A percentile compares a stretch with the other conserved stretches of the same genome.
phyloP scores from a whole-genome alignment of 2,797 vertebrate species.

The Scomberomorus guttatus region DNA sequence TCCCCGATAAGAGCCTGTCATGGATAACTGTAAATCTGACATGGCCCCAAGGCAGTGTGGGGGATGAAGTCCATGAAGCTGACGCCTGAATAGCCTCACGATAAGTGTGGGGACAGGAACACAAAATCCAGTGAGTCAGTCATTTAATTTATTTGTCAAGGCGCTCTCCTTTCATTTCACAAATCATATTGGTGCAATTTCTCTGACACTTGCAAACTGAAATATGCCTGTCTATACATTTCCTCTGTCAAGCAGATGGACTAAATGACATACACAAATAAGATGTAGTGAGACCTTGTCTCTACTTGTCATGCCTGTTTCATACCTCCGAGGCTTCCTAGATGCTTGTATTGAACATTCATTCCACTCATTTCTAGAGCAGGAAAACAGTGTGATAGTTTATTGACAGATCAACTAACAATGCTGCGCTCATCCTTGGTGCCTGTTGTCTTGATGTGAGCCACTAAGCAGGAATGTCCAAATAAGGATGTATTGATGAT shows the following conservation, averaged over 20 bases:
- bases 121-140: slow-evolving; percentile 64
- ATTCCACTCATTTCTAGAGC: slow-evolving; percentile 51
- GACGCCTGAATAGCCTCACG: slow-evolving; percentile 71
- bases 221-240: slow-evolving; percentile 66
- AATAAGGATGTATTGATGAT: slow-evolving; percentile 44
- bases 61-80: slow-evolving; percentile 73
- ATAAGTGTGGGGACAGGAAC: slow-evolving; percentile 63
- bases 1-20: slow-evolving; percentile 78
- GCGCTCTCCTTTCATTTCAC: slow-evolving; percentile 62
- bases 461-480: slow-evolving; percentile 47
- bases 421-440: slow-evolving; percentile 37
- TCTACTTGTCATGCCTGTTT: slow-evolving; percentile 67
- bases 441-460: slow-evolving; percentile 41
- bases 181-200: slow-evolving; percentile 67
- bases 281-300: slow-evolving; percentile 70
- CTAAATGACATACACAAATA: slow-evolving; percentile 74
- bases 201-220: slow-evolving; percentile 67
- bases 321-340: slow-evolving; percentile 33
- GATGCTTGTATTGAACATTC: slow-evolving; percentile 55
- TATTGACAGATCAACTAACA: slow-evolving; percentile 69
- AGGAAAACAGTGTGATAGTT: slow-evolving; percentile 63
- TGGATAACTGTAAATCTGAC: slow-evolving; percentile 83
- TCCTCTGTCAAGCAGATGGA: slow-evolving; percentile 66
- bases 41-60: slow-evolving; percentile 78
- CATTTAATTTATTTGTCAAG: slow-evolving; percentile 77